phyloP scores from a whole-genome alignment of 64 coral and sea anemone species.

The Trachythela sp. region DNA sequence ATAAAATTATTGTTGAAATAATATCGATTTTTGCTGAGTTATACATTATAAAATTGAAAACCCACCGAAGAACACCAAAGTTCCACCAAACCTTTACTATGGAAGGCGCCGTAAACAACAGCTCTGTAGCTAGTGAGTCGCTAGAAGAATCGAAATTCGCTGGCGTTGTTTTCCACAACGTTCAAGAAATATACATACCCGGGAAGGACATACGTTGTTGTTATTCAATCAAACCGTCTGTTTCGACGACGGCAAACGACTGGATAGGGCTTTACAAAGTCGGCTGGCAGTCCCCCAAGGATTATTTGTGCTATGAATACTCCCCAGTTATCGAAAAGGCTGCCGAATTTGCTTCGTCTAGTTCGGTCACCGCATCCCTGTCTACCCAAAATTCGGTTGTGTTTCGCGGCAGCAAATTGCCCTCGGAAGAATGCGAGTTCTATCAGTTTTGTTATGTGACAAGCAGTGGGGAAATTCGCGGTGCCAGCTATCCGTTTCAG shows the following conservation, averaged over 20 bases:
- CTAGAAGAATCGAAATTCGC: not conserved
- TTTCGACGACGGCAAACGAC: not conserved
- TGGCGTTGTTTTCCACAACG: not conserved
- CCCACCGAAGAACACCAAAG: not conserved
- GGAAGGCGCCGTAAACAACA: not conserved
- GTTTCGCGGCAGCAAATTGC: not conserved
- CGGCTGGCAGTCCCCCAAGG: not conserved
- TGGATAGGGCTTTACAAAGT: slow-evolving; percentile 16
- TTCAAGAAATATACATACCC: not conserved
- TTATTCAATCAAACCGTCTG: not conserved
- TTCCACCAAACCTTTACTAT: not conserved
- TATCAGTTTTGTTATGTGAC: slow-evolving; percentile 7
- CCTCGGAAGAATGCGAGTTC: not conserved
- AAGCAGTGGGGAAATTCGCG: not conserved
- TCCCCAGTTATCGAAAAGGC: not conserved
- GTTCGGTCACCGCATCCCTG: not conserved
- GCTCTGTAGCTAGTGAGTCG: not conserved
- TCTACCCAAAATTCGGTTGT: not conserved
- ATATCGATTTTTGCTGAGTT: not conserved
- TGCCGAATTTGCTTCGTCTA: too few species aligned
- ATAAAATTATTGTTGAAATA: not conserved
- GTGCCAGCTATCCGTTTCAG: slow-evolving; percentile 2
- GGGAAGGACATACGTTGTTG: not conserved
- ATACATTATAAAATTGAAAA: not conserved
- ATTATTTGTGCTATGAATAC: slow-evolving; percentile 1